Conservation (phyloP, 1,140 invertebrate species). For the Hypsibius dujardini region DNA sequence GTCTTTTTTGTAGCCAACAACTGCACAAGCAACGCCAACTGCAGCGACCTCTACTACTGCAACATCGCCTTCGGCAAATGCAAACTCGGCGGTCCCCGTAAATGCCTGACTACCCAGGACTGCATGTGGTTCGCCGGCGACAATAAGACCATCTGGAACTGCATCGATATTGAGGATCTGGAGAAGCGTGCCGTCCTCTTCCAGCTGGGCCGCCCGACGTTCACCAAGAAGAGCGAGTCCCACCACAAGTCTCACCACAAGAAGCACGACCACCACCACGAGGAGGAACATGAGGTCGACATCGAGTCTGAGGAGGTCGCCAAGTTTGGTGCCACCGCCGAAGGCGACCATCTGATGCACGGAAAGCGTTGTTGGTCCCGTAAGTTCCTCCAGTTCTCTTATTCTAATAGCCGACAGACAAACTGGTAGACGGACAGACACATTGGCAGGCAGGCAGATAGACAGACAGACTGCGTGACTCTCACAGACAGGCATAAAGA, state of each 20-base stretch:
- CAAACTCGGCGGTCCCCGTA: neutral
- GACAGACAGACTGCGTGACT: too few relatives aligned
- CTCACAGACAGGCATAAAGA: too few relatives aligned
- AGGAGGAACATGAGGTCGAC: neutral
- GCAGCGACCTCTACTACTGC: neutral
- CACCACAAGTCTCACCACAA: neutral
- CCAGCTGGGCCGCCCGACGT: neutral
- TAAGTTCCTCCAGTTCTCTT: neutral
- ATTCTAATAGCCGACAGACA: too few relatives aligned
- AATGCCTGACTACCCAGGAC: neutral
- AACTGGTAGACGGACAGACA: too few relatives aligned
- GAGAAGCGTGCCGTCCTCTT: neutral
- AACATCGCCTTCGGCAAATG: neutral
- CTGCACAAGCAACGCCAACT: neutral
- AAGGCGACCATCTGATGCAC: neutral
- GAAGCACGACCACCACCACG: neutral
- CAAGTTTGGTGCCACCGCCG: neutral
- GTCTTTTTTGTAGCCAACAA: neutral
- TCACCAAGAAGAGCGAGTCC: neutral
- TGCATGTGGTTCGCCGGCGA: neutral
- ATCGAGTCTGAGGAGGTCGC: neutral
- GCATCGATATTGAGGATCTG: neutral
- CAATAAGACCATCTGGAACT: neutral
- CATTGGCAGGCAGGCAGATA: too few relatives aligned
- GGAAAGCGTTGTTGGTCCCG: constrained; percentile 2